Base-by-base conservation (phyloP, 1,140 invertebrate genomes). In the Drosophila parvula region DNA sequence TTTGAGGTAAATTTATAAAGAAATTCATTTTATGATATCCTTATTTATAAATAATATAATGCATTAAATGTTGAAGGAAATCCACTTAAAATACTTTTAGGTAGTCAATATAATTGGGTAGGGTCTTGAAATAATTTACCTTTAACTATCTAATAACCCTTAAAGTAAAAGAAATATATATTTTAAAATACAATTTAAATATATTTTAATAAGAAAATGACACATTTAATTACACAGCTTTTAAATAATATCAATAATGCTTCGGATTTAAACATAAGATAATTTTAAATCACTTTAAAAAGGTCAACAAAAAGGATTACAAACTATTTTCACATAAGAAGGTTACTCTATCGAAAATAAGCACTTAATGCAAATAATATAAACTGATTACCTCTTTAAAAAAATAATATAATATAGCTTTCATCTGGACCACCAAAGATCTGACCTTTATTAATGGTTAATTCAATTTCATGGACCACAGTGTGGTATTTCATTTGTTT, bases 391-490 rank as follows among this genome's bases (percentile, higher is more conserved):
- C 0, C 5, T 14, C 6, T 38, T 60, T 47, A 0, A 34, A 34
- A 34, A 22, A 40, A 59, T 8, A 1, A 8, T 22, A 27, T 16
- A 4, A 14, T n/a, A 9, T 8, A 14, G 34, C 27, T 38, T 27
- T 5, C 36, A 9, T 30, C n/a, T 30, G 28, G 61, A 65, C 65
- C 65, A 53, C 30, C 30, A 44, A 44, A n/a, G 27, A n/a, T 14
- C 9, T 34, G 51, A 4, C 41, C n/a, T 38, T 62, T 65, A 62
- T 65, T 65, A 34, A 38, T 22, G 61, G 61, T 32, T 53, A 43
- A 69, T 67, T 65, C 48, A 69, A 69, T 65, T 69, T 69, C 65
- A 69, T 64, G 65, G 45, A 30, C 65, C 18, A 69, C 10, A 44
- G 47, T 69, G 65, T 67, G 65, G 65, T 12, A 22, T 28, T 36